phyloP scores from a whole-genome alignment of 2,888 invertebrate genomes.

The Agrenia bidenticulata region DNA sequence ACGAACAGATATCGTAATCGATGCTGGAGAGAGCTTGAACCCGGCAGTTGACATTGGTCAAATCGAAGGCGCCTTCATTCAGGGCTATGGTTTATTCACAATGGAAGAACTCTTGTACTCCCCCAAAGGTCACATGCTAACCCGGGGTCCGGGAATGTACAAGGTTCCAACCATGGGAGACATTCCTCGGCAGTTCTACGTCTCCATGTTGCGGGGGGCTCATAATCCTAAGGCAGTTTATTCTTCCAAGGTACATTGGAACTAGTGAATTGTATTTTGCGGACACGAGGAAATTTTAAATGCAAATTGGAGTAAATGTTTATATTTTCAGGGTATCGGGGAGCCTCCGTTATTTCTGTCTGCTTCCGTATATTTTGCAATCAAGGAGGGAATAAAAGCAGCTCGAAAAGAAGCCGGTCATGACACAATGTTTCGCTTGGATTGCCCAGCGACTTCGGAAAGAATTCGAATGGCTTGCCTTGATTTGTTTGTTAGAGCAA shows the following conservation, averaged over 20 bases:
- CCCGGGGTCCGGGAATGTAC: constrained; percentile 88
- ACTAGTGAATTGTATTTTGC: too few relatives aligned
- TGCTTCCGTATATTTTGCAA: constrained; percentile 83
- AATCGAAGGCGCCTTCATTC: constrained; percentile 91
- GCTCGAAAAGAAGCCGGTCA: constrained; percentile 72
- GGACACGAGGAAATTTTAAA: too few relatives aligned
- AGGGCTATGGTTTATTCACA: constrained; percentile 90
- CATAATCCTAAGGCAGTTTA: constrained; percentile 88
- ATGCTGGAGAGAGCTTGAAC: constrained; percentile 90
- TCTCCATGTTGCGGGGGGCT: constrained; percentile 82
- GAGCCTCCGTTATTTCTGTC: constrained; percentile 93
- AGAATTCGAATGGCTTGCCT: constrained; percentile 85
- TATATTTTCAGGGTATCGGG: constrained; percentile 74
- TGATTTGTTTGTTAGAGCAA: constrained; percentile 65
- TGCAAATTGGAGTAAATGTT: too few relatives aligned
- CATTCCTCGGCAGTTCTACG: constrained; percentile 88
- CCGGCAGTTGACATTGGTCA: constrained; percentile 97
- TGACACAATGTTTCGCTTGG: constrained; percentile 63
- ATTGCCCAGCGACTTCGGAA: constrained; percentile 85
- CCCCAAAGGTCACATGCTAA: constrained; percentile 75
- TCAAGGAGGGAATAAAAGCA: constrained; percentile 79
- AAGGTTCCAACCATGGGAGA: constrained; percentile 92
- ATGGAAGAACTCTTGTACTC: constrained; percentile 87
- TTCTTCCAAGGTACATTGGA: constrained; percentile 95
- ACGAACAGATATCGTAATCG: constrained; percentile 93